Evolutionary conservation across 2,113 vertebrate species (phyloP), one percentile per base, ranked within the genome.

Genomic region (Calidris pugnax): DNA sequence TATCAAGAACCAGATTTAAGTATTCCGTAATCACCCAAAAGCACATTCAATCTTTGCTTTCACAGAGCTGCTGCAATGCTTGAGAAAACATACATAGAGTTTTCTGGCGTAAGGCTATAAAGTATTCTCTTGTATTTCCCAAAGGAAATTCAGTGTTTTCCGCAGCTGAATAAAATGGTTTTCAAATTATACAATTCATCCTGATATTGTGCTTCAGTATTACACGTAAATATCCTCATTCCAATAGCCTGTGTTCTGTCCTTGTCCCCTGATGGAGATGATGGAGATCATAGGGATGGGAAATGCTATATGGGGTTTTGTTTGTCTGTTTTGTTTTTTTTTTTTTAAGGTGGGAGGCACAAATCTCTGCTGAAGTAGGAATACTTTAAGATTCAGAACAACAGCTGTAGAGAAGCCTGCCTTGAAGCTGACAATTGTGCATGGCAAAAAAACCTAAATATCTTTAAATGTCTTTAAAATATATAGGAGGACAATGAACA

Each of bases 81-180:
- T 68, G 16, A 86, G 50, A 84, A 94, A 92, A 71, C 12, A 76
- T 27, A 90, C 0, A 1, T 3, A 69, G 18, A 21, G 16, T 56
- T 62, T 93, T 84, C 64, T 56, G 19, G 32, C 3, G 8, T 51
- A 84, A 37, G 14, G 43, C 32, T 90, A 51, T 85, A 96, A 95
- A 64, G 79, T 60, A 93, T 62, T 78, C 37, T 82, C 53, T 69
- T 45, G 14, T 69, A 63, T 95, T 94, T 97, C 89, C 90, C 93
- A 81, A 96, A 90, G 67, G 94, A 96, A 97, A 94, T 90, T 51
- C 79, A 83, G 22, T 63, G 37, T 93, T 97, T 89, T 68, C 74
- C 26, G 88, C 64, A 94, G 21, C 50, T 62, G 63, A 93, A 47
- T 32, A 93, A 91, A 80, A 53, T 26, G 7, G 28, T 97, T 97